Evolutionary conservation across 2,113 vertebrate genomes (phyloP), one percentile per base, ranked within the genome.

Genomic region (Cathartes aura): DNA sequence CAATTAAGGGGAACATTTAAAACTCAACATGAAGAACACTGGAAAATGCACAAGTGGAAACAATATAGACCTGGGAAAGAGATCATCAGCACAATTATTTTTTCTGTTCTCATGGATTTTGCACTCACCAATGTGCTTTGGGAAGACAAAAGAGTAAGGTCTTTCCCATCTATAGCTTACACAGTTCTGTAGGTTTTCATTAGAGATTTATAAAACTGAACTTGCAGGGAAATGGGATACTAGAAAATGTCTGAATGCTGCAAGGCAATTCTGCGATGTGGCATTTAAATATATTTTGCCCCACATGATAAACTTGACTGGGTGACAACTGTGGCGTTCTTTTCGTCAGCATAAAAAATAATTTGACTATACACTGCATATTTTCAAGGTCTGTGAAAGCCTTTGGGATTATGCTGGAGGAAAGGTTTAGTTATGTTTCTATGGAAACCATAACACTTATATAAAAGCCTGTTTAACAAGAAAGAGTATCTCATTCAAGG

Each of bases 341-440:
- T 24, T 89, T 86, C 96, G 93, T 97, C 96, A 95, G 86, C 87
- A 95, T 84, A 94, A 97, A 97, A 97, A 96, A 71, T 94, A 4
- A 87, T 97, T 97, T 98, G 96, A 98, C 95, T 97, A 19, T 91
- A 97, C 87, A 84, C 60, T 11, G 11, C 79, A 76, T 97, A 96
- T 95, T 95, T 96, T 95, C 60, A 81, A 95, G 80, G 87, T 97
- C 95, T 97, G 29, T 87, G 79, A 93, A 98, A 97, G 96, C 96
- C 91, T 97, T 91, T 66, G 40, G 93, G 95, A 98, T 97, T 97
- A 87, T 95, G 84, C 85, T 92, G 96, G 92, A 98, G 96, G 90
- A 97, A 98, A 91, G 93, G 96, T 97, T 98, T 95, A 94, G 95
- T 97, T 97, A 97, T 68, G 98, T 98, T 98, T 95, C 98, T 94